phyloP scores from a whole-genome alignment of 64 coral and sea anemone genomes.

The Catalaphyllia jardinei region DNA sequence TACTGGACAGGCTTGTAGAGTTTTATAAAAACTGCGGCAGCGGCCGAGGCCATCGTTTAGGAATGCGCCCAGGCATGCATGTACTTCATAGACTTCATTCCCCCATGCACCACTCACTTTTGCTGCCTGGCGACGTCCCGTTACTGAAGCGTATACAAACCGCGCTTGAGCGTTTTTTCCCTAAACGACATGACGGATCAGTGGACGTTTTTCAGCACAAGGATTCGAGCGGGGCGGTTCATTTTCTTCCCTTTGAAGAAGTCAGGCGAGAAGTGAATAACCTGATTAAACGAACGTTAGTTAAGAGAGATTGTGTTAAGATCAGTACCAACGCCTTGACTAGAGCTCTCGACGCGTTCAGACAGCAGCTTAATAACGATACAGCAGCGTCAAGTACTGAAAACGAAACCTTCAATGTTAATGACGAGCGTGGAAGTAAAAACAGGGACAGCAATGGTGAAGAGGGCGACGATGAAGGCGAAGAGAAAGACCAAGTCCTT shows the following conservation, averaged over 20 bases:
- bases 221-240: slow-evolving; percentile 1
- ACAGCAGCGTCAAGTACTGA: background rate
- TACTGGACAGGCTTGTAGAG: background rate
- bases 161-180: slow-evolving; percentile 18
- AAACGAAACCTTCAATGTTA: background rate
- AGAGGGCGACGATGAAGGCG: background rate
- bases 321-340: slow-evolving; percentile 18
- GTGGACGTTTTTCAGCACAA: slow-evolving; percentile 29
- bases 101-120: background rate
- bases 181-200: slow-evolving; percentile 11
- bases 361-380: background rate
- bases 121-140: slow-evolving; percentile 4
- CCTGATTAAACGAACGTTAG: background rate
- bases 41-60: background rate
- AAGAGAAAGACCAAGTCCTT: background rate
- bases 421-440: background rate
- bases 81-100: background rate
- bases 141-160: slow-evolving; percentile 13
- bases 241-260: slow-evolving; percentile 28
- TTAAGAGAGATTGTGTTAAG: background rate
- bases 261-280: background rate
- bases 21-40: slow-evolving; percentile 19
- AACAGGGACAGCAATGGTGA: too few relatives aligned
- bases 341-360: background rate
- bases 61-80: background rate